phyloP scores from a whole-genome alignment of 2,888 invertebrate species.

The Macroteleia sp. region DNA sequence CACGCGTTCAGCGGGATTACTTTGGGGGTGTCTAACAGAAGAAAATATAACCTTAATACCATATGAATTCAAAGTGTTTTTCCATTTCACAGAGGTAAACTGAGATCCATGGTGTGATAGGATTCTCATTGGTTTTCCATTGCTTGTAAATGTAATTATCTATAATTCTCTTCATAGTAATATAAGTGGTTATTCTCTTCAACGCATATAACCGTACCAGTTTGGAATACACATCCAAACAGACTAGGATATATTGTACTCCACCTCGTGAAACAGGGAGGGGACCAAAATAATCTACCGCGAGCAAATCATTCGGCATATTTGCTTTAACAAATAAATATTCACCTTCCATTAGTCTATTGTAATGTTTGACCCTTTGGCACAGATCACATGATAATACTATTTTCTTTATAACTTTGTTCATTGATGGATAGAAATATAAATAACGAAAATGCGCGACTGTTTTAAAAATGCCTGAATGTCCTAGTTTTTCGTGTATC shows the following conservation, averaged over 20 bases:
- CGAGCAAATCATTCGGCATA: background rate
- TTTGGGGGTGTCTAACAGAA: conserved; percentile 3
- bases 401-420: background rate
- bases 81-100: background rate
- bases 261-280: background rate
- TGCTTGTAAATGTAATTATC: background rate
- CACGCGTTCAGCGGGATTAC: conserved; percentile 1
- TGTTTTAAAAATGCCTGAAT: background rate
- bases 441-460: background rate
- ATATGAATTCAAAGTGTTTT: background rate
- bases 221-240: background rate
- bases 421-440: background rate
- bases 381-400: background rate
- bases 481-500: background rate
- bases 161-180: background rate
- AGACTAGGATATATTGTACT: background rate
- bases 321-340: background rate
- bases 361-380: background rate
- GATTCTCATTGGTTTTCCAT: background rate
- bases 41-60: background rate
- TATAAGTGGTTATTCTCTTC: background rate
- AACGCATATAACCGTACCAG: conserved; percentile 17
- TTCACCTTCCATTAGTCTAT: background rate
- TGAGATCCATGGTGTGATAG: background rate
- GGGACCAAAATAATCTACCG: background rate